Percentiles rank a stretch among this genome's conserved stretches.
Evolutionary conservation across 2,888 invertebrate species (phyloP).

Genomic region (Lysandra bellargus): DNA sequence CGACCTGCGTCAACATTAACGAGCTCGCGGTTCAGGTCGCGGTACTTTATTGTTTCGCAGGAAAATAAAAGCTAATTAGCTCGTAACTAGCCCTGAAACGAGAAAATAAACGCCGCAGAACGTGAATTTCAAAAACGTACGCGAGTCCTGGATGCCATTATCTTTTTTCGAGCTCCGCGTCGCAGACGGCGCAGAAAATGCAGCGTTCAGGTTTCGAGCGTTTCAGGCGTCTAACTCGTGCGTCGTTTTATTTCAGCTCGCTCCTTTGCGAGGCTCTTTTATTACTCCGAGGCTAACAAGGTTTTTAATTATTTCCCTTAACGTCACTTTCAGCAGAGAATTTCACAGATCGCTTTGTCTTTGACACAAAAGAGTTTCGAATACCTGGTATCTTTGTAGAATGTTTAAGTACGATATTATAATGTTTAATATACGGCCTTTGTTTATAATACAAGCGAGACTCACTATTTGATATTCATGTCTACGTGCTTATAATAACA

Average conservation of each 20-base stretch:
- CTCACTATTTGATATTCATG: not conserved
- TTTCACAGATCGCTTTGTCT: slow-evolving; percentile 36
- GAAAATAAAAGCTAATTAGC: slow-evolving; percentile 14
- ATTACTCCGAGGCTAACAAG: slow-evolving; percentile 75
- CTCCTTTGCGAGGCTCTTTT: slow-evolving; percentile 67
- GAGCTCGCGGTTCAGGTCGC: slow-evolving; percentile 5
- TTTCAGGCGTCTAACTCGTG: slow-evolving; percentile 45
- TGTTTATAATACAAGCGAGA: not conserved
- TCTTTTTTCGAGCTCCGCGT: slow-evolving; percentile 72
- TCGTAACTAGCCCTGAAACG: slow-evolving; percentile 5
- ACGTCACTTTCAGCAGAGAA: slow-evolving; percentile 63
- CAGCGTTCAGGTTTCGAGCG: slow-evolving; percentile 68
- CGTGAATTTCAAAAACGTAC: slow-evolving; percentile 15
- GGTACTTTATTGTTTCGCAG: not conserved
- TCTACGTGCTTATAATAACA: too few relatives aligned
- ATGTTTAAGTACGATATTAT: not conserved
- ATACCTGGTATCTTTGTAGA: slow-evolving; percentile 17
- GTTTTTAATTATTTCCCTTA: slow-evolving; percentile 79
- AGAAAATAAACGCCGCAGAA: not conserved
- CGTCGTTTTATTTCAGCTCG: slow-evolving; percentile 66
- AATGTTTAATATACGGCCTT: not conserved
- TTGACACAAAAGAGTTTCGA: slow-evolving; percentile 28
- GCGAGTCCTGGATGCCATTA: slow-evolving; percentile 44
- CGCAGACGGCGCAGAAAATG: slow-evolving; percentile 75
- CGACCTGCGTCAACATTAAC: not conserved